Base-by-base conservation (phyloP, 2,888 invertebrate species). In the Brachyopa scutellaris region DNA sequence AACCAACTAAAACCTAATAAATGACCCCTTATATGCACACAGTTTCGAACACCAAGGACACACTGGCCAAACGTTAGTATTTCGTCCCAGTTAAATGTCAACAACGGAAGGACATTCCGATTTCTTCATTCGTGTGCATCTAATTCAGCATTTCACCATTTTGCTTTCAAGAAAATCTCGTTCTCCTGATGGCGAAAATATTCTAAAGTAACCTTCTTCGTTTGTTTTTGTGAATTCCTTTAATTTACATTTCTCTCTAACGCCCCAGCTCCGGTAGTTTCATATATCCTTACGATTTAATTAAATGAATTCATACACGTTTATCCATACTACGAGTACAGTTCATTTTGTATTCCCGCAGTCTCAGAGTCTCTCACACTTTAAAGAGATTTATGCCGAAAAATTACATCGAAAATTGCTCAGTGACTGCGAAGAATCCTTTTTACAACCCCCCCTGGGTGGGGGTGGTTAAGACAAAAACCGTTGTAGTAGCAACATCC, bases 351-450 rank as follows among this genome's bases (percentile, higher is more conserved):
- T 45, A 36, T 29, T 40, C 38, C 57, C 7, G 36, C 26, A 64
- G 40, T 36, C 33, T 36, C 33, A 9, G 19, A 70, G 21, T 40
- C 62, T 8, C 53, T 36, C 29, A 76, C 36, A 42, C 69, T 57
- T 42, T 6, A 26, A 55, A 2, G 21, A 70, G 82, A 82, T 82
- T 82, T 82, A 82, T 82, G 82, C 15, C 66, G 47, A 61, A 76
- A 72, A 72, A 82, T 77, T 77, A 82, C 77, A 82, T 47, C 64
- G 66, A 82, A 77, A 77, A 82, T 82, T 77, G 82, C 23, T 82
- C 72, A 82, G 51, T 82, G 70, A 82, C 57, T 76, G 29, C 59
- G 59, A 82, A 40, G 40, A 82, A 77, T 82, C 82, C 82, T 82
- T 82, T 82, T 70, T 82, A 82, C 69, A 76, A 69, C n/a, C 11